Evolutionary conservation across 2,888 invertebrate species (phyloP).

Genomic region (Amiota communis): DNA sequence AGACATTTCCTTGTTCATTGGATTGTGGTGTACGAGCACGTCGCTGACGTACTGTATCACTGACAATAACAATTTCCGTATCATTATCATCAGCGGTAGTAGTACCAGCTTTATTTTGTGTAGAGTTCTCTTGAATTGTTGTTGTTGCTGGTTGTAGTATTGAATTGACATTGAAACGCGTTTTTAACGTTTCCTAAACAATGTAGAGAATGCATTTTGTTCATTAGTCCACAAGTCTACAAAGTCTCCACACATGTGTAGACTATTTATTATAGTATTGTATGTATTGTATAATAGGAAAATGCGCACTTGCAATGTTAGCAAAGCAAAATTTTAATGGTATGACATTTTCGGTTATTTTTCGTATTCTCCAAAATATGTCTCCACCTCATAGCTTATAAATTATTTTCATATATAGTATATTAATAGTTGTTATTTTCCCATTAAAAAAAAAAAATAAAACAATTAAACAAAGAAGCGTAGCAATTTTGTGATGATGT

Average conservation of each 20-base stretch:
- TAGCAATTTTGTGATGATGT: neutral
- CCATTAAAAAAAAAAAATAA: conserved; percentile 16
- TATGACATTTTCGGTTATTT: neutral
- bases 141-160: conserved; percentile 41
- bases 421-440: conserved; percentile 33
- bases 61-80: conserved; percentile 77
- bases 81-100: conserved; percentile 60
- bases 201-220: conserved; percentile 45
- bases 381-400: neutral
- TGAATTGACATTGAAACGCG: conserved; percentile 55
- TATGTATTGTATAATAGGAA: conserved; percentile 20
- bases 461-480: neutral
- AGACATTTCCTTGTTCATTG: conserved; percentile 48
- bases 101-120: conserved; percentile 16
- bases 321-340: conserved; percentile 16
- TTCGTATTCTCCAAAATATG: conserved; percentile 7
- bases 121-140: conserved; percentile 14
- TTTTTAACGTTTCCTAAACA: conserved; percentile 61
- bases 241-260: conserved; percentile 36
- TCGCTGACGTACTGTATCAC: conserved; percentile 78
- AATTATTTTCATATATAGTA: conserved; percentile 13
- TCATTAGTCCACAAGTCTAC: conserved; percentile 32
- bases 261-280: conserved; percentile 17
- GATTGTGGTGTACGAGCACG: conserved; percentile 71
- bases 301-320: conserved; percentile 4